Conservation (phyloP, 2,113 vertebrate species). For the Sylvia atricapilla region DNA sequence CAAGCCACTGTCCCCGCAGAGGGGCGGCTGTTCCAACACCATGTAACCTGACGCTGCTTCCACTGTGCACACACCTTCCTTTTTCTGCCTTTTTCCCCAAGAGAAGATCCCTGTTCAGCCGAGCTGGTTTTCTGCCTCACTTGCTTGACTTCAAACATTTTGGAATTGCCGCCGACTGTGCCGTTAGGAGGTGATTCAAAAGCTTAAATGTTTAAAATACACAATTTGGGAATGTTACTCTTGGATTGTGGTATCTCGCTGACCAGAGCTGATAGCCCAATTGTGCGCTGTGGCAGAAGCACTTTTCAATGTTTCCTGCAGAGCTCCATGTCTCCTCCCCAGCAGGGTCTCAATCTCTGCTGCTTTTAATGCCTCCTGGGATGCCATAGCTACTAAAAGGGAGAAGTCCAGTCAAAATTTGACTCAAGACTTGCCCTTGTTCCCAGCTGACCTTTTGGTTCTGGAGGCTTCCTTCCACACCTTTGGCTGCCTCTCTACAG, state of each 20-base stretch:
- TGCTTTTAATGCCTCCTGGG: not conserved
- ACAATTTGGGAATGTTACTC: not conserved
- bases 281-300: not conserved
- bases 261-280: not conserved
- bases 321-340: not conserved
- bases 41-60: not conserved
- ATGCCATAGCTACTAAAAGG: not conserved
- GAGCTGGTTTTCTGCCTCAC: not conserved
- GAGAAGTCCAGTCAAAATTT: not conserved
- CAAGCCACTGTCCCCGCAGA: not conserved
- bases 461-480: not conserved
- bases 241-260: not conserved
- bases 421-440: not conserved
- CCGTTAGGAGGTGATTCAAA: not conserved
- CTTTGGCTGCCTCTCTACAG: not conserved
- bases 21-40: not conserved
- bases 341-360: not conserved
- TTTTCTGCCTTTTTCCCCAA: not conserved
- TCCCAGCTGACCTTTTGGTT: not conserved
- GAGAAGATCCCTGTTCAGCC: not conserved
- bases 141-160: not conserved
- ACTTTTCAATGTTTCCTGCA: not conserved
- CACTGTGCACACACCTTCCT: not conserved
- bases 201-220: not conserved
- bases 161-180: not conserved